phyloP scores from a whole-genome alignment of 2,888 invertebrate species.

The Melanotus villosus region DNA sequence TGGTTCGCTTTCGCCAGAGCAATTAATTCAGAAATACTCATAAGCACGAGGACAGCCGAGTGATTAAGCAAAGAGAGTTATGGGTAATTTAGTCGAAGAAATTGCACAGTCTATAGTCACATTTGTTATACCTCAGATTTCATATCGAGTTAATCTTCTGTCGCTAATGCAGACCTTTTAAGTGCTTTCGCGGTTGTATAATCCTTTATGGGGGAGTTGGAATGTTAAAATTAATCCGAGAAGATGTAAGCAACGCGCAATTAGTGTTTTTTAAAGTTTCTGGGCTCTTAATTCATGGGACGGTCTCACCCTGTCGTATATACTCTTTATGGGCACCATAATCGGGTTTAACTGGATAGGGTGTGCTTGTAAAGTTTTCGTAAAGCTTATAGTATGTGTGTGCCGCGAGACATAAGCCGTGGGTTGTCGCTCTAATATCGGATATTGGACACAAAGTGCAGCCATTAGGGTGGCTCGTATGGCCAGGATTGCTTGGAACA shows the following conservation, averaged over 20 bases:
- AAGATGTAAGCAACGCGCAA: constrained; percentile 16
- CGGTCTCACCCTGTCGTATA: constrained; percentile 13
- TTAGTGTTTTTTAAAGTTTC: constrained; percentile 25
- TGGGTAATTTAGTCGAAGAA: too few species aligned
- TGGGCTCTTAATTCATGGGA: background rate
- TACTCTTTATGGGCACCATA: constrained; percentile 33
- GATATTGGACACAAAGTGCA: constrained; percentile 56
- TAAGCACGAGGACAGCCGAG: too few species aligned
- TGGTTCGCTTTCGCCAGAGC: too few species aligned
- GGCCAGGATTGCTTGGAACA: constrained; percentile 48
- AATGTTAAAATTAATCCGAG: constrained; percentile 22
- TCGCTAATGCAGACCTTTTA: background rate
- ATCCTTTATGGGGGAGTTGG: background rate
- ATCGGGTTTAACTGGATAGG: constrained; percentile 40
- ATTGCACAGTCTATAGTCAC: background rate
- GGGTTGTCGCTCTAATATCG: constrained; percentile 54
- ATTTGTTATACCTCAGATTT: constrained; percentile 3
- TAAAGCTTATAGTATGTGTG: constrained; percentile 41
- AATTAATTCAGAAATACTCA: too few species aligned
- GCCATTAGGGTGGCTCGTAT: constrained; percentile 53
- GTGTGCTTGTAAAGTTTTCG: constrained; percentile 38
- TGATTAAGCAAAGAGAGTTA: too few species aligned
- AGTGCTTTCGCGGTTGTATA: constrained; percentile 10
- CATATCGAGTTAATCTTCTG: background rate
- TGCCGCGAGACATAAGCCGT: constrained; percentile 39